A percentile compares a stretch with the other conserved stretches of the same genome.
These are phyloP conservation scores for Phalacrocorax pelagicus DNA, from an alignment of 2,113 vertebrate species.

Conservation along the genomic window DNA sequence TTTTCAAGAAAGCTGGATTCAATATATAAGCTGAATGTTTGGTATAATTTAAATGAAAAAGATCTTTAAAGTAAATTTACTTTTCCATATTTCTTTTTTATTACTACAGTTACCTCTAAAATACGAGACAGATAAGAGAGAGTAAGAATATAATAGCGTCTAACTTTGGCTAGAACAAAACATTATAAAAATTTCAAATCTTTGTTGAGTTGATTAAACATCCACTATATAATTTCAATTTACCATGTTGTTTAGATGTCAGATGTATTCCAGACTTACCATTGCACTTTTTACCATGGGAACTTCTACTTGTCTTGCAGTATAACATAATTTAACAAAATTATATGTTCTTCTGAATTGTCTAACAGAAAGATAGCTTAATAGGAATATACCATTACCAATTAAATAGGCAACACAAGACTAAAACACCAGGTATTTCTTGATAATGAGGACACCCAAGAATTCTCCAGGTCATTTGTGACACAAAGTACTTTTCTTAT, in stretches of 20 bases:
- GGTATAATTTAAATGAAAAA: background rate
- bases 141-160: background rate
- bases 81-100: background rate
- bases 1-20: background rate
- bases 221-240: background rate
- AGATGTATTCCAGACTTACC: background rate
- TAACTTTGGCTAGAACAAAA: background rate
- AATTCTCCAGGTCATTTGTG: slow-evolving; percentile 24
- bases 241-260: background rate
- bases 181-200: background rate
- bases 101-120: background rate
- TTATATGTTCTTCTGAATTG: background rate
- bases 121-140: background rate
- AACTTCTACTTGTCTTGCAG: background rate
- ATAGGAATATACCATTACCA: background rate
- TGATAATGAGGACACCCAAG: slow-evolving; percentile 14
- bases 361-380: background rate
- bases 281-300: background rate
- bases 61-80: background rate
- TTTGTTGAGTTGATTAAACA: background rate
- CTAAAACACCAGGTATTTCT: background rate
- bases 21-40: background rate
- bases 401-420: background rate
- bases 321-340: background rate
- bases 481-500: slow-evolving; percentile 1